Percentiles rank a stretch among this genome's conserved stretches.
Evolutionary conservation across 1,140 invertebrate species (phyloP).

Genomic region (Gerris buenoi): DNA sequence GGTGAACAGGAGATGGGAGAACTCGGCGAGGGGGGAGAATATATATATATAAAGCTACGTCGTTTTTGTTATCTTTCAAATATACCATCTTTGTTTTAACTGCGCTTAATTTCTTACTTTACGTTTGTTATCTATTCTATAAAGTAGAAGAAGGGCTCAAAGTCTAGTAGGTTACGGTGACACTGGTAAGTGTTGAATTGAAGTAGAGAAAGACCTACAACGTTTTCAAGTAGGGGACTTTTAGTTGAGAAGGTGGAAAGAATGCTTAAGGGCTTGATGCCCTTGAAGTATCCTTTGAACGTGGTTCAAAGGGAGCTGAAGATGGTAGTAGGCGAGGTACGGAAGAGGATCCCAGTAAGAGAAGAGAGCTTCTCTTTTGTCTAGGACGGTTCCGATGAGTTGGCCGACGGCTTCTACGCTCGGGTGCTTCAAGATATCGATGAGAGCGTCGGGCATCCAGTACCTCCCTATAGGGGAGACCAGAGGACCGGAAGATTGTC

Average conservation of each 20-base stretch:
- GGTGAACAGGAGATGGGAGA: slow-evolving; percentile 42
- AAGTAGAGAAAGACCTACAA: no score
- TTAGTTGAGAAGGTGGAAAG: not conserved
- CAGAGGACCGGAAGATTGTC: slow-evolving; percentile 36
- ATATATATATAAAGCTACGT: no score
- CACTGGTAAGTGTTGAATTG: no score
- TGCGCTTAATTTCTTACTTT: no score
- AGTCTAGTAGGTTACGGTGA: no score
- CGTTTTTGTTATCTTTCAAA: no score
- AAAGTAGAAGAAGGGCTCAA: no score
- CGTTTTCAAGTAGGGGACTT: no score
- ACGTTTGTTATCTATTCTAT: no score
- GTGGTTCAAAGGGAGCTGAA: slow-evolving; percentile 50
- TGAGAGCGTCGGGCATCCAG: slow-evolving; percentile 36
- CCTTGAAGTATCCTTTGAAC: slow-evolving; percentile 35
- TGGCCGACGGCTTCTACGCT: slow-evolving; percentile 35
- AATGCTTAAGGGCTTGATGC: slow-evolving; percentile 19
- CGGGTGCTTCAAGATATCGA: slow-evolving; percentile 33
- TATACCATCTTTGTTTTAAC: no score
- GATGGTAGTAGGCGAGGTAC: slow-evolving; percentile 66
- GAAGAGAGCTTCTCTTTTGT: slow-evolving; percentile 58
- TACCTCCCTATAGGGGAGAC: slow-evolving; percentile 33
- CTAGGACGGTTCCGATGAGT: slow-evolving; percentile 46
- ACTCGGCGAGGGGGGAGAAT: slow-evolving; percentile 36
- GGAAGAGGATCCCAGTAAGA: slow-evolving; percentile 66